Evolutionary conservation across 2,888 invertebrate genomes (phyloP), one percentile per base, ranked within the genome.

Genomic region (Lepidochrysops patricia): DNA sequence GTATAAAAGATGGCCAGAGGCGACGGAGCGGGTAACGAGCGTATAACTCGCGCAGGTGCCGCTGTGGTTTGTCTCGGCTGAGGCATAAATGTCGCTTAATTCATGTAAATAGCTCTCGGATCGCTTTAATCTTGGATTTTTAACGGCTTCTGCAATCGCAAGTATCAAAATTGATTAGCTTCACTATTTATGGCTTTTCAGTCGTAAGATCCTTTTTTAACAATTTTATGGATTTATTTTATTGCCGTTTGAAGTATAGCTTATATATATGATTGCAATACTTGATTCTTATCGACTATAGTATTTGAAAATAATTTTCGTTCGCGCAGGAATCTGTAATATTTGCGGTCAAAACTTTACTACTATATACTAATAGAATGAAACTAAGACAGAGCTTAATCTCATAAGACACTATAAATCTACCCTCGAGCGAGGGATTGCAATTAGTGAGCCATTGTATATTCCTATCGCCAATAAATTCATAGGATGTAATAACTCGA

Each of bases 81-180:
- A 76, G 78, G 77, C 82, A 84, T 87, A 81, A 88, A 85, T 81
- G 86, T 84, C 86, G 77, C 72, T 81, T 86, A 85, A 87, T 86
- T 87, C 84, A 82, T 81, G 84, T 82, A 85, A 87, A 85, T 87
- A 85, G 84, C 82, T 78, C 68, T 70, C 71, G 69, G 70, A 69
- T 72, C 70, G 64, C 66, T 66, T 66, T 64, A 67, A 65, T 73
- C 70, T 77, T 78, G 76, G 76, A 78, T 77, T 77, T 79, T 79
- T 81, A 74, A 71, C 52, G 49, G 50, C 60, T 48, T 56, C 34
- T 32, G 52, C 32, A n/a, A 25, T n/a, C 34, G 13, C 26, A 12
- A 37, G 19, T 54, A 32, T 29, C 54, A 54, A 54, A 54, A 32
- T 54, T 54, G 27, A 54, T 54, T 29, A 54, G 19, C 43, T 43